A percentile compares a stretch with the other conserved stretches of the same genome.
These are phyloP conservation scores for Podarcis siculus DNA, from an alignment of 2,797 vertebrate species.

Conservation along the genomic window DNA sequence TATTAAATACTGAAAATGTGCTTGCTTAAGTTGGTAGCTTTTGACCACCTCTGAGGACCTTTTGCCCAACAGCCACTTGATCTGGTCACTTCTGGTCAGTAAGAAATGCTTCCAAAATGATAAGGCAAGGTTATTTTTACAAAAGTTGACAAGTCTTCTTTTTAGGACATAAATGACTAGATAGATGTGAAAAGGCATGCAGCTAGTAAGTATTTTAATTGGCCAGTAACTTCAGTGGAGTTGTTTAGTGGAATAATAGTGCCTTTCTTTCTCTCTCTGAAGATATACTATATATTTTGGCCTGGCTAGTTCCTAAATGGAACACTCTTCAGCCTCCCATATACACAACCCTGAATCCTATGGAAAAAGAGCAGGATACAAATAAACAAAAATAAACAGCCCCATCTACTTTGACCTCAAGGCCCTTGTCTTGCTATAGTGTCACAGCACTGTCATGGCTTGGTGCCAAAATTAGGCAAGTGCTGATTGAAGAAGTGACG, in stretches of 20 bases:
- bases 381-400: neutral
- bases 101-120: neutral
- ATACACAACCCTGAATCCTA: neutral
- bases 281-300: neutral
- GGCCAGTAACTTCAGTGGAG: neutral
- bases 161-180: neutral
- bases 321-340: neutral
- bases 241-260: neutral
- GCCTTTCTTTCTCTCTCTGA: too few species aligned
- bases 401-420: neutral
- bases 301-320: neutral
- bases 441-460: neutral
- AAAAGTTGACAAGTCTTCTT: neutral
- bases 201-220: neutral
- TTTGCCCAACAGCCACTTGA: neutral
- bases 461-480: neutral
- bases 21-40: neutral
- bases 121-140: neutral
- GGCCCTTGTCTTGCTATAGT: neutral
- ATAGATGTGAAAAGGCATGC: neutral
- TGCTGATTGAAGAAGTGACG: neutral
- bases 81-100: neutral
- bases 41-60: neutral
- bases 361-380: neutral
- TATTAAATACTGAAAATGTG: neutral